Base-by-base conservation (phyloP, 2,888 invertebrate genomes). In the Pterostichus madidus region DNA sequence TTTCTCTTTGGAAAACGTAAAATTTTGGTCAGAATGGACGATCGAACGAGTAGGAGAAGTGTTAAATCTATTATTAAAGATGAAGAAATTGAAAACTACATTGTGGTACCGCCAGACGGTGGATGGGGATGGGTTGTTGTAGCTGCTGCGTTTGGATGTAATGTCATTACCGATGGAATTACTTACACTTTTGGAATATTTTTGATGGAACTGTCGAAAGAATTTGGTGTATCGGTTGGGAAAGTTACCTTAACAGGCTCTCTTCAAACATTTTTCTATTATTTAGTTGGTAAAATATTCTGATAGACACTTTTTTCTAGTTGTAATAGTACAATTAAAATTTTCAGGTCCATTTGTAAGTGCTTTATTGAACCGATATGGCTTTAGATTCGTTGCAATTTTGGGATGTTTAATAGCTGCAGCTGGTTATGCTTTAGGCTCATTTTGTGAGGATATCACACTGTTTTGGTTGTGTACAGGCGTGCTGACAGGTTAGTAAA, bases 111-210 rank as follows among this genome's bases (percentile, higher is more conserved):
- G 5, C 93, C 92, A 0, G 93, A 93, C 86, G 93, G 93, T 39
- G 93, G 93, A 0, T 93, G 92, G 91, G 93, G 93, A 4, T 93
- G 93, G 93, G 88, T 92, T 6, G 90, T 94, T 35, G 92, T 93
- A 1, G 84, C 88, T 0, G 91, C 91, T 0, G 91, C 93, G 0
- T 92, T 94, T 86, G 84, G 92, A 85, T 90, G 90, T 84, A 92
- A 93, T 86, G 89, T 93, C 64, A 89, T 93, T 49, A 91, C 92
- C 13, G 94, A 94, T 86, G 93, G 93, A 5, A 90, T 92, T 71
- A 89, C 91, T 6, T 93, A 92, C 86, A 90, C 92, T 0, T 93
- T 92, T 86, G 93, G 93, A 15, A 89, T 93, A 32, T 91, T 93
- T 85, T 88, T 93, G 39, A 83, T 85, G 1, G 88, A 88, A 10